Base-by-base conservation (phyloP, 2,113 vertebrate species). In the Aldabrachelys gigantea region DNA sequence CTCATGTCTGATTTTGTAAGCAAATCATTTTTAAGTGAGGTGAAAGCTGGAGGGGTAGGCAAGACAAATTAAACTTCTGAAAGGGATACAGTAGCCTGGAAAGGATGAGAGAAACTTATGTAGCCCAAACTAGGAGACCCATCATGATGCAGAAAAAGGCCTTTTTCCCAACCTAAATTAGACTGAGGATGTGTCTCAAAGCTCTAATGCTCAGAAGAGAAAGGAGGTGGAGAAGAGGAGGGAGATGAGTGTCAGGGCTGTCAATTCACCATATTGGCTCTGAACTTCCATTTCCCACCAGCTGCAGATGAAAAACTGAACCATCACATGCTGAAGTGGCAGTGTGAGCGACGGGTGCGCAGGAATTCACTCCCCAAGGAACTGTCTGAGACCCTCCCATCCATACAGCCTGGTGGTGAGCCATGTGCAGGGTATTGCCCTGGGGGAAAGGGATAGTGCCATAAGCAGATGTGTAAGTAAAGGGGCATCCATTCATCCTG, bases 321-420 rank as follows among this genome's bases (percentile, higher is more conserved):
- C 24, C 38, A 25, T 24, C 1, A 1, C 24, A 10, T 0, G 2
- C 38, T 19, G 47, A 35, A 6, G 14, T 2, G 49, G 82, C 62
- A 27, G 10, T 21, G 75, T 9, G 83, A 29, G n/a, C 62, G 27
- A 35, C 8, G 0, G 2, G 75, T 76, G 24, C n/a, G 5, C 0
- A 1, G 52, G 50, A 21, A 9, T 53, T 25, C 2, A 24, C 31
- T 54, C 53, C 47, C 2, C 0, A 35, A 16, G 49, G 31, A 29
- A 3, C 53, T 5, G 31, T 44, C 41, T 0, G 24, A 22, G 4
- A 6, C 6, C 41, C 47, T 47, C 11, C 24, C 38, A 44, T 31
- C 83, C 21, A 12, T 6, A 44, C 44, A 24, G 41, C 44, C 76
- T 25, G 9, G 17, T 24, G 80, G 10, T 69, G 35, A 82, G 50